Evolutionary conservation across 2,797 vertebrate genomes (phyloP).

Genomic region (Simalia tracyae): DNA sequence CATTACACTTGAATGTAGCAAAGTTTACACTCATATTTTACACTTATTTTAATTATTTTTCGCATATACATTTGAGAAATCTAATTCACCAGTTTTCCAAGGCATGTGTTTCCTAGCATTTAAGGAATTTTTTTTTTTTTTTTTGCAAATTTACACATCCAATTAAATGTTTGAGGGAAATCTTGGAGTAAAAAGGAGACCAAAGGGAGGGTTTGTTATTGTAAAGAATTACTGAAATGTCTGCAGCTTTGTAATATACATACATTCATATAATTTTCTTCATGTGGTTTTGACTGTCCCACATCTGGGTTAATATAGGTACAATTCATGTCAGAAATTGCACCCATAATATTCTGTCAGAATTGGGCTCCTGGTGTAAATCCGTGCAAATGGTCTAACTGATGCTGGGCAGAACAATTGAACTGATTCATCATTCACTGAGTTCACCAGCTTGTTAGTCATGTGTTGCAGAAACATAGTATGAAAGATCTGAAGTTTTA

Average conservation of each 20-base stretch:
- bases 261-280: background rate
- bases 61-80: background rate
- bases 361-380: background rate
- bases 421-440: background rate
- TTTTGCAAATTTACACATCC: background rate
- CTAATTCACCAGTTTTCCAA: background rate
- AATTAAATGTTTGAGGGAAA: background rate
- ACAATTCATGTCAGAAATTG: background rate
- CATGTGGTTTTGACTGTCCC: background rate
- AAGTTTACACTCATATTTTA: background rate
- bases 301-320: background rate
- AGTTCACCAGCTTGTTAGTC: slow-evolving; percentile 27
- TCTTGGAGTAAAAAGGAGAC: background rate
- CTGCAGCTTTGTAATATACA: background rate
- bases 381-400: slow-evolving; percentile 1
- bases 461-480: background rate
- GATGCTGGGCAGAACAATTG: background rate
- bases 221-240: background rate
- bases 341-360: background rate
- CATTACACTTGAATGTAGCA: background rate
- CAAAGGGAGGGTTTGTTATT: background rate
- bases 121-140: background rate
- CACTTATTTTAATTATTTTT: background rate
- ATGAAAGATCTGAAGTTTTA: background rate
- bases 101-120: background rate